Conservation (phyloP, 2,888 invertebrate species). For the Teleogryllus oceanicus region DNA sequence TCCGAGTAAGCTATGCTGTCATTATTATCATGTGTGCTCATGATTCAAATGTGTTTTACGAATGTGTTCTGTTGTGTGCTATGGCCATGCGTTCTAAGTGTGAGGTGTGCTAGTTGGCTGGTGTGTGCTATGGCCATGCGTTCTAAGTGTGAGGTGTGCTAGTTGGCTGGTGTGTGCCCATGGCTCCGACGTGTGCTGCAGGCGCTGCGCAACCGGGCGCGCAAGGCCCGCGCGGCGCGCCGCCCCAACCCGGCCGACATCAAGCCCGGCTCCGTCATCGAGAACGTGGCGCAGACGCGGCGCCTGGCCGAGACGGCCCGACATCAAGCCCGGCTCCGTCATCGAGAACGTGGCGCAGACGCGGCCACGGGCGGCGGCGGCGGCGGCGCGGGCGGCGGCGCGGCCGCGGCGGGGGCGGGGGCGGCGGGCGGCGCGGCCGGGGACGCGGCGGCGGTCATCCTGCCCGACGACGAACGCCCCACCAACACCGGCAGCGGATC, state of each 20-base stretch:
- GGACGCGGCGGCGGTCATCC: slow-evolving; percentile 34
- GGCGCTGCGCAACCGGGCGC: slow-evolving; percentile 81
- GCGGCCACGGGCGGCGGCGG: slow-evolving; percentile 59
- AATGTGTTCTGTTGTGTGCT: too few species aligned
- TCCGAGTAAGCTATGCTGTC: too few species aligned
- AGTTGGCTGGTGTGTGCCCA: too few species aligned
- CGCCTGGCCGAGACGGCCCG: slow-evolving; percentile 75
- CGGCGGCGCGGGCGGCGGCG: slow-evolving; percentile 73
- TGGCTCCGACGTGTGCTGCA: slow-evolving; percentile 46
- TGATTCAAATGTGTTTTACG: too few species aligned
- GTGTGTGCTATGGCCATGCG: too few species aligned
- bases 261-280: slow-evolving; percentile 77
- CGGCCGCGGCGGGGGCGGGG: slow-evolving; percentile 66
- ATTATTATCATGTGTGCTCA: too few species aligned
- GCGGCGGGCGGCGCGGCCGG: slow-evolving; percentile 52
- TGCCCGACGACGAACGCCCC: slow-evolving; percentile 64
- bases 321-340: slow-evolving; percentile 72
- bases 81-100: too few species aligned
- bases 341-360: slow-evolving; percentile 88
- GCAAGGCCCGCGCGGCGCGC: slow-evolving; percentile 75
- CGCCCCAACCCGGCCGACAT: slow-evolving; percentile 73
- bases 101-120: too few species aligned
- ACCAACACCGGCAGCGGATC: slow-evolving; percentile 89
- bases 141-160: too few species aligned
- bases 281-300: slow-evolving; percentile 80